Percentiles rank a stretch among this genome's conserved stretches.
These are phyloP conservation scores for Siniperca obscura DNA, from an alignment of 2,797 vertebrate genomes.

Conservation along the genomic window DNA sequence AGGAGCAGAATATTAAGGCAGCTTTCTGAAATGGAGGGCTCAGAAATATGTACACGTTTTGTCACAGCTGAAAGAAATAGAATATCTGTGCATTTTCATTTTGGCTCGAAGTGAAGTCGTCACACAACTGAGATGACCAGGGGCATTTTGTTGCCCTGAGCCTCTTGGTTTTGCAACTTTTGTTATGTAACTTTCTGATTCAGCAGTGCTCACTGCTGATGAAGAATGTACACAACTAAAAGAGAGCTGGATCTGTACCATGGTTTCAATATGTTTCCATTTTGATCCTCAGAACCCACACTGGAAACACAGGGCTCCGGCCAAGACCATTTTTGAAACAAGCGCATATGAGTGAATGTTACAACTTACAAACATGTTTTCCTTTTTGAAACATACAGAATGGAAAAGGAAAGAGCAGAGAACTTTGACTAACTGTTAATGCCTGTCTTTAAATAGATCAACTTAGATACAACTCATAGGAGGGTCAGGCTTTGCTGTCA, in stretches of 20 bases:
- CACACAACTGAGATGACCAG: slow-evolving; percentile 20
- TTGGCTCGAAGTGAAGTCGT: background rate
- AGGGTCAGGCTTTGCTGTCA: slow-evolving; percentile 27
- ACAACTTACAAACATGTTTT: slow-evolving; percentile 76
- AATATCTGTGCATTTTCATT: slow-evolving; percentile 28
- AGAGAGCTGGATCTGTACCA: slow-evolving; percentile 72
- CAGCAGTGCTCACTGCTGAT: slow-evolving; percentile 70
- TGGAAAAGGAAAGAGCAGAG: slow-evolving; percentile 68
- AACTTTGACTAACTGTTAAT: slow-evolving; percentile 49
- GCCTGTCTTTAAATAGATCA: slow-evolving; percentile 64
- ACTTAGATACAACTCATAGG: background rate
- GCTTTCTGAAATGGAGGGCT: slow-evolving; percentile 17
- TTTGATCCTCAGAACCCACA: slow-evolving; percentile 78
- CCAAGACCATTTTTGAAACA: slow-evolving; percentile 80
- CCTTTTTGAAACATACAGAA: slow-evolving; percentile 58
- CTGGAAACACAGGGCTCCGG: slow-evolving; percentile 74
- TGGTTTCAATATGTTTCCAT: slow-evolving; percentile 81
- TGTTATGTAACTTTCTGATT: slow-evolving; percentile 78
- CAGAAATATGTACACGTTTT: slow-evolving; percentile 28
- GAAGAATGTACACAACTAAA: slow-evolving; percentile 80
- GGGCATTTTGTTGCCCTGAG: slow-evolving; percentile 61
- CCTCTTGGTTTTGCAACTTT: slow-evolving; percentile 60
- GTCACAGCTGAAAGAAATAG: slow-evolving; percentile 30
- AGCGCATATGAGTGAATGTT: slow-evolving; percentile 73
- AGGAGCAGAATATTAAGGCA: slow-evolving; percentile 32